Evolutionary conservation across 2,888 invertebrate genomes (phyloP), one percentile per base, ranked within the genome.

Genomic region (Apamea anceps): DNA sequence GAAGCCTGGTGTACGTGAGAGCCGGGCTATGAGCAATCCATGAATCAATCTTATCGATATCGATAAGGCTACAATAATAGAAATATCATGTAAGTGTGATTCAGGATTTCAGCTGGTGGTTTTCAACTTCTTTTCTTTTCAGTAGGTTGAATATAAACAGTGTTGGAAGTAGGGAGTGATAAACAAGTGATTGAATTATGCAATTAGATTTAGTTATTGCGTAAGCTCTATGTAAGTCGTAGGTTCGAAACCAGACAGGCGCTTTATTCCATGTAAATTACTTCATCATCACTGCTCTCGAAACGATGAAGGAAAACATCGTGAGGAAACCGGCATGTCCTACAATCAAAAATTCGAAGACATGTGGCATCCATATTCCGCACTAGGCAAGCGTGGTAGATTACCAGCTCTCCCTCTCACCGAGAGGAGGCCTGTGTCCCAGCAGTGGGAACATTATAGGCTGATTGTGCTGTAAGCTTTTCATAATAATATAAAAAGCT

Each of bases 1-100:
- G 4, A 37, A 48, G n/a, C n/a, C 28, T 75, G 80, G 84, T 75
- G 80, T 75, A 86, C 86, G 86, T 86, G 86, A 84, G 84, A 32
- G n/a, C 18, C 25, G 15, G 37, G 48, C 48, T 42, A 63, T 85
- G 85, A 82, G 68, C 79, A 75, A 79, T 66, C 25, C 51, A 8
- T 71, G 77, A 85, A 84, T 68, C 82, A 84, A 73, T 79, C 74
- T 85, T 77, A 86, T 80, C 80, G 67, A 73, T 15, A 62, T 13
- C 60, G 87, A 85, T 87, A 87, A 62, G 70, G 15, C 12, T 72
- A 25, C 48, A 68, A 77, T 78, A 80, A 84, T 66, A 80, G 32
- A 75, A 87, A 57, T 76, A 15, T 76, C 79, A 72, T 78, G 79
- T 86, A 42, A 84, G 15, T 57, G 12, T 77, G 82, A 81, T 25